Base-by-base conservation (phyloP, 2,797 vertebrate species). In the Malurus splendens region DNA sequence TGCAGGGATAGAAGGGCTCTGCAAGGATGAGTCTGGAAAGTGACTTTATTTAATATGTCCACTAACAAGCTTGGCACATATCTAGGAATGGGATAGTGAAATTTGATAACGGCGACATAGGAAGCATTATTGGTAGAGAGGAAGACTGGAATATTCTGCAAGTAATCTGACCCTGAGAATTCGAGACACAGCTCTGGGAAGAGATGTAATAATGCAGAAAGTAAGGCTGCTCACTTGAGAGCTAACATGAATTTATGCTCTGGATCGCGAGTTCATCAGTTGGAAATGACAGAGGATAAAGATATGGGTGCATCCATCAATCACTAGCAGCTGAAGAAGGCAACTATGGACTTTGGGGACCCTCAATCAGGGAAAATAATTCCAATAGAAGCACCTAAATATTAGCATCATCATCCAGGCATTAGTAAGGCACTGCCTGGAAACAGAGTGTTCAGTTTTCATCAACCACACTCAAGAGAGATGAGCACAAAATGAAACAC, bases 121-220 rank as follows among this genome's bases (percentile, higher is more conserved):
- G 64, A 92, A 79, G 41, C 12, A 84, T 93, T 88, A 92, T 62
- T n/a, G 18, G 18, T 45, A 32, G 44, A 62, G 67, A 79, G 24
- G 27, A 76, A 73, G 52, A 82, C 3, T 66, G 52, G 67, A 90
- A 70, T 88, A 62, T 70, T 86, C 71, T 79, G 28, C 56, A 65
- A 32, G 47, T 36, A 59, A 10, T 42, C 48, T 93, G 88, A 70
- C 75, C 83, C 78, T 88, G 88, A 92, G 25, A 76, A 79, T 22
- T 62, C 18, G 33, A 88, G 41, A 42, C 78, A 73, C n/a, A 82
- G 62, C 17, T 86, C 59, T 50, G 22, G 39, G 17, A 73, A 66
- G 56, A 90, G 73, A 90, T 33, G 59, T 56, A 91, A 79, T 90
- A 93, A 84, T 30, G 30, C 33, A 70, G 67, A 83, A 89, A 84